Conservation (phyloP, 2,797 vertebrate genomes). For the Loris lydekkerianus region DNA sequence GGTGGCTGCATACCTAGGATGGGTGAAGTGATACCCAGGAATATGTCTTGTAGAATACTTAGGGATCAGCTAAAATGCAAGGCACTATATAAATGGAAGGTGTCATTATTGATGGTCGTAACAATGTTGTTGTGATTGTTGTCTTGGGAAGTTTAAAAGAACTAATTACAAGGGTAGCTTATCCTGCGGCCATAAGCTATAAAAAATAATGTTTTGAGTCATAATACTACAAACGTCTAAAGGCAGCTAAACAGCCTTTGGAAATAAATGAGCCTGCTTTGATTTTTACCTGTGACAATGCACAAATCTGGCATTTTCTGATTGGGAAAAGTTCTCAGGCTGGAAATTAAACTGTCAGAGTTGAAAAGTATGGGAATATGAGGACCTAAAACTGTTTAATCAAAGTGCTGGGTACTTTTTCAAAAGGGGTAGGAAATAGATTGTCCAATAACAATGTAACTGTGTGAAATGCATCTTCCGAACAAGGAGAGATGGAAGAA, state of each 20-base stretch:
- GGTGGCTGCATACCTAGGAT: neutral
- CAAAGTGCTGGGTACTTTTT: constrained; percentile 83
- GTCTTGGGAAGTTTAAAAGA: constrained; percentile 72
- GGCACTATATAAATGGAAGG: neutral
- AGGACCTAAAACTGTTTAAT: constrained; percentile 87
- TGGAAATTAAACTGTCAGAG: constrained; percentile 90
- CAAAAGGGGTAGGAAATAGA: constrained; percentile 82
- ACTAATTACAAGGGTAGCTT: constrained; percentile 57
- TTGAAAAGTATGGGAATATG: constrained; percentile 87
- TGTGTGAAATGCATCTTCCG: constrained; percentile 79
- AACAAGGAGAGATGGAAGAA: constrained; percentile 75
- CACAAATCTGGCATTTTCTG: constrained; percentile 88
- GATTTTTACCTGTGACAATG: constrained; percentile 88
- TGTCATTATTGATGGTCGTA: constrained; percentile 22
- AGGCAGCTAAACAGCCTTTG: constrained; percentile 82
- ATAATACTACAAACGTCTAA: constrained; percentile 72
- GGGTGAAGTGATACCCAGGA: constrained; percentile 3
- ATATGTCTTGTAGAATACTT: constrained; percentile 42
- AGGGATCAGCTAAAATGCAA: constrained; percentile 42
- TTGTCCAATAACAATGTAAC: constrained; percentile 84
- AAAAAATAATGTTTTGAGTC: constrained; percentile 82
- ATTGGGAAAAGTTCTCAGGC: constrained; percentile 86
- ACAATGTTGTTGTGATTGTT: constrained; percentile 53
- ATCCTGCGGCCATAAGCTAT: constrained; percentile 67
- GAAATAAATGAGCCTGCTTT: constrained; percentile 87